Conservation (phyloP, 2,797 vertebrate species). For the Otolemur crassicaudatus region DNA sequence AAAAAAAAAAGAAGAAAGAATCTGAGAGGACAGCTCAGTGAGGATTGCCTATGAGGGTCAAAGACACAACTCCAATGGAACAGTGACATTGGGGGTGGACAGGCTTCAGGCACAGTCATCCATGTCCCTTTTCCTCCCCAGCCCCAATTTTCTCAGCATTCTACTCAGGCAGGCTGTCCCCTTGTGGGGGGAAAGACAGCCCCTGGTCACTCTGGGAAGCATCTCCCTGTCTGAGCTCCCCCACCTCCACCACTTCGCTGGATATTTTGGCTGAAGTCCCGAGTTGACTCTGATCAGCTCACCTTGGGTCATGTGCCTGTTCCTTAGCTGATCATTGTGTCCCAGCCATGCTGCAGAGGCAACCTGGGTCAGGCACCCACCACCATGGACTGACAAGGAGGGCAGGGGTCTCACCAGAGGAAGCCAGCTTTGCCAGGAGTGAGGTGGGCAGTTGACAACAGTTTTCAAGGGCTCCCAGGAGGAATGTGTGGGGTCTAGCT, state of each 20-base stretch:
- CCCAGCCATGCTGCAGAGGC: background rate
- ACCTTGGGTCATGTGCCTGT: background rate
- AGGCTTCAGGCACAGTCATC: rapidly evolving
- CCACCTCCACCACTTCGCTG: too few species aligned
- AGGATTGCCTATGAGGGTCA: background rate
- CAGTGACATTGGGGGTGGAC: rapidly evolving
- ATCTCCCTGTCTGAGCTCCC: background rate
- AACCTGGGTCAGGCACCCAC: background rate
- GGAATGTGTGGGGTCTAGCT: background rate
- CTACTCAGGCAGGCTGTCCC: background rate
- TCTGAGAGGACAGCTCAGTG: background rate
- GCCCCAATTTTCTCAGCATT: background rate
- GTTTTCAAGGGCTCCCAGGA: background rate
- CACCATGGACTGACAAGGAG: background rate
- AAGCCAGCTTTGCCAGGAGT: too few species aligned
- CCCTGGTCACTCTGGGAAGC: background rate
- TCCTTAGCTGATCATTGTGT: background rate
- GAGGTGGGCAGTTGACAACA: background rate
- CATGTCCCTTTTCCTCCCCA: rapidly evolving
- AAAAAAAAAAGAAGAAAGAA: background rate
- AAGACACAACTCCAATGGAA: background rate
- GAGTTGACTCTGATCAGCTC: background rate
- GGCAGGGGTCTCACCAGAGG: background rate
- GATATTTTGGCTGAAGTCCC: rapidly evolving
- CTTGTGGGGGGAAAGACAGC: background rate